Percentiles rank a stretch among this genome's conserved stretches.
These are phyloP conservation scores for Channa striata DNA, from an alignment of 2,797 vertebrate genomes.

Conservation along the genomic window DNA sequence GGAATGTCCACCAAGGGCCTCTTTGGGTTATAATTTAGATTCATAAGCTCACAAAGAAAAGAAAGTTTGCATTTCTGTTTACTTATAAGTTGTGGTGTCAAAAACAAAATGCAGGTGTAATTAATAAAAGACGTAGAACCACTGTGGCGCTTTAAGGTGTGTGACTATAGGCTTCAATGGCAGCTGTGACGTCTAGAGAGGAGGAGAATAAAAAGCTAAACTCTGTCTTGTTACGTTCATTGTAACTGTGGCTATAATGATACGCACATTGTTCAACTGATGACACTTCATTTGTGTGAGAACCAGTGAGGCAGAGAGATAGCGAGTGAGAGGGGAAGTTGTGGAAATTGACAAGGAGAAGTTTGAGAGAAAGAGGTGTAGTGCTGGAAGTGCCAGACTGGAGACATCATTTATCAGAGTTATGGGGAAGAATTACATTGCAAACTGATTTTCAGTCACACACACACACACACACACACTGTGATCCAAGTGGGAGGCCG, in stretches of 20 bases:
- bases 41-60: too few species aligned
- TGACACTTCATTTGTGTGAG: conserved; percentile 25
- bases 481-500: neutral
- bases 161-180: conserved; percentile 29
- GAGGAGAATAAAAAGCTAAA: neutral
- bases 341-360: conserved; percentile 8
- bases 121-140: neutral
- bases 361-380: conserved; percentile 5
- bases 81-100: too few species aligned
- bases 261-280: conserved; percentile 17
- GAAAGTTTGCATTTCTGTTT: too few species aligned
- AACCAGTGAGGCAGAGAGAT: neutral
- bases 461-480: neutral
- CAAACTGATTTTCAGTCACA: neutral
- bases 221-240: conserved; percentile 14
- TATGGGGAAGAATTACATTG: conserved; percentile 31
- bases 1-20: too few species aligned
- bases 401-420: conserved; percentile 57
- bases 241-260: conserved; percentile 18
- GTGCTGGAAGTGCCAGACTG: conserved; percentile 17
- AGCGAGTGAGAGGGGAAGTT: neutral
- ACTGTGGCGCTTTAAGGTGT: neutral
- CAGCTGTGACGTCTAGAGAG: conserved; percentile 7
- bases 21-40: too few species aligned
- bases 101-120: neutral